Percentiles rank a stretch among this genome's conserved stretches.
Evolutionary conservation across 2,113 vertebrate genomes (phyloP).

Genomic region (Zosterops lateralis): DNA sequence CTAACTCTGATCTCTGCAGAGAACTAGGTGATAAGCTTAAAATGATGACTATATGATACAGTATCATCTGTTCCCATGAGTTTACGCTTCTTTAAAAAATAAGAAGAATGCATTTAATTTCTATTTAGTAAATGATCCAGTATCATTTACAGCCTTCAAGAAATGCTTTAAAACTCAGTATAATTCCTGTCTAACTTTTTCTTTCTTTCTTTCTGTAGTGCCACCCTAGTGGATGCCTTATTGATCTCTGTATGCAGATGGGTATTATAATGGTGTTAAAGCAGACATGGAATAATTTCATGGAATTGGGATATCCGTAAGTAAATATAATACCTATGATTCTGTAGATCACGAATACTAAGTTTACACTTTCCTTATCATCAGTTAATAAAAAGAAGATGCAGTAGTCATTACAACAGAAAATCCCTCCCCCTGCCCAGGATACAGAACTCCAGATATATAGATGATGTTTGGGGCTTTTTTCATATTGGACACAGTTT

Average conservation of each 20-base stretch:
- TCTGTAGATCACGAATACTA: neutral
- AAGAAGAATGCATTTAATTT: neutral
- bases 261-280: constrained; percentile 98
- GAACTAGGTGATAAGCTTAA: neutral
- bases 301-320: constrained; percentile 96
- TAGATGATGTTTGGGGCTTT: neutral
- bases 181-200: neutral
- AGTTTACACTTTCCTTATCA: neutral
- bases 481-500: neutral
- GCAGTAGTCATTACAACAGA: neutral
- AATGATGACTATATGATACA: neutral
- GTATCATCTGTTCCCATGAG: neutral
- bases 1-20: neutral
- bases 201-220: constrained; percentile 74
- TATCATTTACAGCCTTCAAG: neutral
- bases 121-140: neutral
- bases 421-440: neutral
- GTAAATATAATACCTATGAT: constrained; percentile 23
- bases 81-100: neutral
- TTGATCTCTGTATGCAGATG: constrained; percentile 98
- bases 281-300: constrained; percentile 96
- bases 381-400: neutral
- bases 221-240: constrained; percentile 96
- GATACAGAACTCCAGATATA: neutral
- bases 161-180: neutral